Evolutionary conservation across 2,888 invertebrate genomes (phyloP).

Genomic region (Rutpela maculata): DNA sequence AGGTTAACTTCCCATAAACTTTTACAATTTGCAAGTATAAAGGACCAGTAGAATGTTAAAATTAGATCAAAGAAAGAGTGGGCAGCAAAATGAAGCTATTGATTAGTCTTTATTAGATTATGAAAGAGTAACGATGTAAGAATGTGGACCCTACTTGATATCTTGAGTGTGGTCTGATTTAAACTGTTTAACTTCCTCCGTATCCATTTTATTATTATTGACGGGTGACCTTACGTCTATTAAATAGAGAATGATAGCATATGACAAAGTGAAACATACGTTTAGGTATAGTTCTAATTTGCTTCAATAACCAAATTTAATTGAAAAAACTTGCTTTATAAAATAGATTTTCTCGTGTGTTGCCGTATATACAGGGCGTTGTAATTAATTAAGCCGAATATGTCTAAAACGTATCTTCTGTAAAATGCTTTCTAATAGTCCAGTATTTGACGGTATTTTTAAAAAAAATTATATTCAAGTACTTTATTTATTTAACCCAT

Average conservation of each 20-base stretch:
- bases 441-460: too few species aligned
- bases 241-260: constrained; percentile 4
- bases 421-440: too few species aligned
- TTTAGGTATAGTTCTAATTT: too few species aligned
- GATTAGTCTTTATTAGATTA: constrained; percentile 36
- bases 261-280: not conserved
- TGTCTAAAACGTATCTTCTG: too few species aligned
- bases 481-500: too few species aligned
- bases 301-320: too few species aligned
- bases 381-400: too few species aligned
- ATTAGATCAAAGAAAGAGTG: constrained; percentile 22
- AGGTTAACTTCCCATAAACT: too few species aligned
- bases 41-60: constrained; percentile 6
- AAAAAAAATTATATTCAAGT: too few species aligned
- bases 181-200: constrained; percentile 28
- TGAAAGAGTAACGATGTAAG: constrained; percentile 25
- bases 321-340: too few species aligned
- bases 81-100: constrained; percentile 34
- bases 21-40: not conserved
- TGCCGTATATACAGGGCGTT: too few species aligned
- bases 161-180: constrained; percentile 35
- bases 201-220: constrained; percentile 38
- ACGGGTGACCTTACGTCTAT: constrained; percentile 33
- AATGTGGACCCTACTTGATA: constrained; percentile 27
- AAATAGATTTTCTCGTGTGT: too few species aligned